Base-by-base conservation (phyloP, 2,888 invertebrate genomes). In the Chymomyza caudatula region DNA sequence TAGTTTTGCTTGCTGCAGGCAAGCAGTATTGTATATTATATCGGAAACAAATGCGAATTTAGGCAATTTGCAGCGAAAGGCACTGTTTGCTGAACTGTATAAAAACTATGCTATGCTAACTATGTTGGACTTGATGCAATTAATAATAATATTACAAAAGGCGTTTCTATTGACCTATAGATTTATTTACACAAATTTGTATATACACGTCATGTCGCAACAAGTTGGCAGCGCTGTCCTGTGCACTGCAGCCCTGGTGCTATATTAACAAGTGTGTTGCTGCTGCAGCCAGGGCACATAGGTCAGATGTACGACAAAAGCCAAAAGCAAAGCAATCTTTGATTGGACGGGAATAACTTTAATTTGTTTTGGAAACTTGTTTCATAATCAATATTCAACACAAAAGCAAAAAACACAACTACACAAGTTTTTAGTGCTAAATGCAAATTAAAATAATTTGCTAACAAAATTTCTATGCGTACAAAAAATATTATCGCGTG, bases 331-430 rank as follows among this genome's bases (percentile, higher is more conserved):
- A 66, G 63, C 60, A 63, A 65, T 6, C 25, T 25, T 25, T 25
- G 71, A 65, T 63, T 67, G 63, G 49, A 69, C 73, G 77, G 71
- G 58, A 66, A 74, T 78, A 71, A 37, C 11, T 71, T 78, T 77
- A 69, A 75, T 65, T 67, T 77, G 69, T 49, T 69, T 69, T 65
- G 29, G 53, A 65, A 74, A 62, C 67, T 60, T 68, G 84, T 80
- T 80, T 80, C 84, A 80, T 80, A 80, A 80, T 80, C 85, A 66
- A 79, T 66, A 76, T 69, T n/a, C n/a, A n/a, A n/a, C 2, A 37
- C 3, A 25, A 37, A 37, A 37, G 29, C 29, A 37, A 37, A 37
- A 37, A 37, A 0, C 8, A 37, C 8, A 37, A 0, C 29, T 71
- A 74, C 65, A 47, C 60, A 52, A 57, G 2, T 1, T 25, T 63